A percentile compares a stretch with the other conserved stretches of the same genome.
These are phyloP conservation scores for Philaenus spumarius DNA, from an alignment of 1,140 invertebrate genomes.

Conservation along the genomic window DNA sequence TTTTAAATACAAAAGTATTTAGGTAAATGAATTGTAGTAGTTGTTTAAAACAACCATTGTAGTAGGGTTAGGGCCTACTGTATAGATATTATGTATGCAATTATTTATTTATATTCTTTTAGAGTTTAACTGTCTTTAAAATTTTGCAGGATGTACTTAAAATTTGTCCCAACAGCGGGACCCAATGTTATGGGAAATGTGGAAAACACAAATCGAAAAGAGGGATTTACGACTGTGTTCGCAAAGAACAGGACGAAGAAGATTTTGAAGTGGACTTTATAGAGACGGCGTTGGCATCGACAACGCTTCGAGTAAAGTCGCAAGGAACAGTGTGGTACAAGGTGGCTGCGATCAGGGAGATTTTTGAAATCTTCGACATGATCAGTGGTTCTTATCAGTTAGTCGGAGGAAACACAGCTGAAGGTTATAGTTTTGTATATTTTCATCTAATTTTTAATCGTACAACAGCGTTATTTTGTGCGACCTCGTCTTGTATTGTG, in stretches of 20 bases:
- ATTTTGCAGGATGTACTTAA: conserved; percentile 3
- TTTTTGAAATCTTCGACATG: conserved; percentile 10
- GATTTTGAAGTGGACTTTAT: neutral
- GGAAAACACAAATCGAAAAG: neutral
- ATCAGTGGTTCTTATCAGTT: neutral
- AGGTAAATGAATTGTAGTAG: too few relatives aligned
- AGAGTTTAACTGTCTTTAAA: too few relatives aligned
- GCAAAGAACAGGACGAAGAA: neutral
- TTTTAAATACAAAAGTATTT: too few relatives aligned
- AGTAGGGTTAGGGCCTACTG: too few relatives aligned
- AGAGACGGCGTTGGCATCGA: neutral
- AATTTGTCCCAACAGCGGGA: neutral
- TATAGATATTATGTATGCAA: too few relatives aligned
- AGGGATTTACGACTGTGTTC: neutral
- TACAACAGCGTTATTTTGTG: too few relatives aligned
- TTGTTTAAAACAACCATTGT: too few relatives aligned
- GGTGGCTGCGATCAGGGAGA: neutral
- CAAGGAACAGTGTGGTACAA: neutral
- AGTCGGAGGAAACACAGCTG: conserved; percentile 1
- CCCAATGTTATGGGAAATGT: neutral
- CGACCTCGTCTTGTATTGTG: too few relatives aligned
- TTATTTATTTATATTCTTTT: too few relatives aligned
- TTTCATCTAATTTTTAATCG: too few relatives aligned
- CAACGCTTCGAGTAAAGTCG: neutral
- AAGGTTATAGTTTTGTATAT: conserved; percentile 1